phyloP scores from a whole-genome alignment of 53 echinoderm and acorn worm genomes.

The Zoroaster sp. region DNA sequence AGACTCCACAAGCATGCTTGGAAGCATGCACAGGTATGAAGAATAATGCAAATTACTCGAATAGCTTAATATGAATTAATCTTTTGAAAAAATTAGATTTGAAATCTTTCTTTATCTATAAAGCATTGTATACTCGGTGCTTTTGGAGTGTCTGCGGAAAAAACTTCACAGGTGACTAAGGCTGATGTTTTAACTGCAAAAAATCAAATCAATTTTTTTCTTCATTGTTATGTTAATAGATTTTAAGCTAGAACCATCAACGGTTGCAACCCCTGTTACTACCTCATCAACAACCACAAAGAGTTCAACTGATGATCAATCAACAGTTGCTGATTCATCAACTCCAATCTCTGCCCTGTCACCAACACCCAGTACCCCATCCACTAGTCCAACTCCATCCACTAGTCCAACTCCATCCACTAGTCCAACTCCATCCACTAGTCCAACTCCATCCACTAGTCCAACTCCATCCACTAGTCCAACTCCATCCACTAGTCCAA shows the following conservation, averaged over 20 bases:
- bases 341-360: not conserved
- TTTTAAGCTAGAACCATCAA: not conserved
- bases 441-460: not conserved
- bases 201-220: too few species aligned
- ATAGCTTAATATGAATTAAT: too few species aligned
- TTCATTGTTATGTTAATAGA: too few species aligned
- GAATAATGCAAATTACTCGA: not conserved
- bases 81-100: too few species aligned
- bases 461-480: too few species aligned
- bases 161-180: too few species aligned
- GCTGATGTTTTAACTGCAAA: too few species aligned
- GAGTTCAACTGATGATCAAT: not conserved
- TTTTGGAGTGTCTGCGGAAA: too few species aligned
- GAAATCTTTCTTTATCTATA: too few species aligned
- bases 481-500: too few species aligned
- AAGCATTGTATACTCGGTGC: too few species aligned
- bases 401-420: not conserved
- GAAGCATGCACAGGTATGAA: slow-evolving; percentile 49
- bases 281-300: not conserved
- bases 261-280: not conserved
- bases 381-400: not conserved
- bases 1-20: slow-evolving; percentile 62
- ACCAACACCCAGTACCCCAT: not conserved
- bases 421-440: not conserved
- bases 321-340: not conserved